Base-by-base conservation (phyloP, 2,888 invertebrate genomes). In the Andrena flavipes region DNA sequence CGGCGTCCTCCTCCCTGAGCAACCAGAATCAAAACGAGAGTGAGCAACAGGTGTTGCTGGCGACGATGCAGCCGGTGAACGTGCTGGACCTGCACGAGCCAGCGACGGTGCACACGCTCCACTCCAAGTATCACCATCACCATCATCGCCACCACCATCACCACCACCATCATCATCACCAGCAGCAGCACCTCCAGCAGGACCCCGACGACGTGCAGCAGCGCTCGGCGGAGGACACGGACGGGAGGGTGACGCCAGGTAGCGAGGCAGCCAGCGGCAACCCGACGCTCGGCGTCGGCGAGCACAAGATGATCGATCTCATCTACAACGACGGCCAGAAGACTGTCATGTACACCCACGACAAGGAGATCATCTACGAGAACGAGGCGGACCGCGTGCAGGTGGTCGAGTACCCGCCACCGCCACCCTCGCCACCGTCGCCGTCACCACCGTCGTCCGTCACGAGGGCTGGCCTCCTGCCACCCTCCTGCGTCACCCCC, bases 21-120 rank as follows among this genome's bases (percentile, higher is more conserved):
- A 94, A 93, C 62, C 93, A 89, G 82, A 93, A 93, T 93, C 93
- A 92, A 91, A 93, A 93, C 86, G 92, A 93, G 59, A 93, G 84
- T 86, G 94, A 94, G 87, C 92, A 93, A 86, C 91, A 91, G 69
- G 93, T 94, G 48, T 77, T 97, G 94, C 95, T 98, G 88, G 97
- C 97, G 87, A 97, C 97, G 91, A 98, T 98, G 97, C 97, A 97
- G 82, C 97, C 97, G 76, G 97, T 97, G 87, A 97, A 97, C 92
- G 97, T 97, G 51, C 95, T 97, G 90, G 97, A 97, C 91, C 95
- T 96, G 74, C 96, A 96, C 90, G 95, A 95, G 68, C 94, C 94
- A 90, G 95, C 96, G 84, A 95, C 95, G 88, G 95, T 95, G 75
- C 95, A 96, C 91, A 94, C 95, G 62, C 95, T 96, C 10, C 95